Base-by-base conservation (phyloP, 1,140 invertebrate species). In the Drosophila nigrodunni region DNA sequence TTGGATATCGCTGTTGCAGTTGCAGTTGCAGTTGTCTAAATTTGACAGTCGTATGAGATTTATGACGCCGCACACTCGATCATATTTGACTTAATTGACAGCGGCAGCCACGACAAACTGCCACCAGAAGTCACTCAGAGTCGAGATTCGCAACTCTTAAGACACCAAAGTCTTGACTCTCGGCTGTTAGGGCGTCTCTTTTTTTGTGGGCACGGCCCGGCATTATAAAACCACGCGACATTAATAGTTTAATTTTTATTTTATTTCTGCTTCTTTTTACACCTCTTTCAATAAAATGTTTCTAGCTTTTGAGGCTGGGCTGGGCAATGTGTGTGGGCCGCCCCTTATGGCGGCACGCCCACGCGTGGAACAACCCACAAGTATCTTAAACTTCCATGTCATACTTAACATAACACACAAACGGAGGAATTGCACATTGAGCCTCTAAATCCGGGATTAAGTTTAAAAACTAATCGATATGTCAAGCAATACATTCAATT, bases 41-140 rank as follows among this genome's bases (percentile, higher is more conserved):
- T 88, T 83, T 88, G 83, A 88, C 83, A 88, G 83, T 89, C 82
- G 80, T 89, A 80, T 83, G 83, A 88, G 83, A 88, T 88, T 88
- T 88, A 88, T 88, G 83, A 88, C 79, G 80, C 83, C 77, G 80
- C 80, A 74, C 83, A 83, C 83, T 88, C 83, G 83, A 88, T 88
- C 83, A 88, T 88, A 88, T 89, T 88, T 88, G 83, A 88, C 83
- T 88, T 88, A 88, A 88, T 88, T 88, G 83, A 88, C 83, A 88
- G 83, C 80, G 80, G 69, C 83, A 88, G 83, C 82, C 83, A 87
- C 82, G 82, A 87, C 82, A 87, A 82, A 87, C 78, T 86, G 82
- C 82, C 82, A 86, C 64, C 77, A 30, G 74, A 66, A 76, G 77
- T 78, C 71, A 76, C 76, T 71, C 67, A 60, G 55, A 58, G 35